phyloP scores from a whole-genome alignment of 2,888 invertebrate species.

The Euphydryas editha region DNA sequence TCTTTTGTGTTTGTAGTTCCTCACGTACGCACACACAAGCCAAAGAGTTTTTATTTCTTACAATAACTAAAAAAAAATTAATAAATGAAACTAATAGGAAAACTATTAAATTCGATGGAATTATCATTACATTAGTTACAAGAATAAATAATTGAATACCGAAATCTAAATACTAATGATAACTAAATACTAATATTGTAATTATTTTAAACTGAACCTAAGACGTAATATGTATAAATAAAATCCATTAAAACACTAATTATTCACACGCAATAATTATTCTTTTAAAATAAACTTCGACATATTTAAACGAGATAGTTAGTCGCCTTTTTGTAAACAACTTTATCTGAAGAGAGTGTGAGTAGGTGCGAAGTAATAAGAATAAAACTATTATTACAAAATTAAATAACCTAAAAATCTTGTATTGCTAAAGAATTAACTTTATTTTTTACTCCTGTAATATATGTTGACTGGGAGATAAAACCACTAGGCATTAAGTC shows the following conservation, averaged over 20 bases:
- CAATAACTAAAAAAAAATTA: not conserved
- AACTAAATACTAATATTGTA: not conserved
- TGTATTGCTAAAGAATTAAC: too few species aligned
- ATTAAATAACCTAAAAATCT: too few species aligned
- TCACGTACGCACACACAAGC: slow-evolving; percentile 19
- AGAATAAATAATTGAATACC: too few species aligned
- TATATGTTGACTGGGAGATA: too few species aligned
- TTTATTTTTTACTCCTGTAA: too few species aligned
- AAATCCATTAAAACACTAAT: slow-evolving; percentile 2
- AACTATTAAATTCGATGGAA: not conserved
- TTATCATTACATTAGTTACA: too few species aligned
- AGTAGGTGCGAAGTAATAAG: too few species aligned
- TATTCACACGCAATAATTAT: slow-evolving; percentile 2
- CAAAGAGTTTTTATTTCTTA: slow-evolving; percentile 8
- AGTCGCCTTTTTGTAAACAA: not conserved
- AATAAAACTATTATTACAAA: too few species aligned
- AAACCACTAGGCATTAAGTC: too few species aligned
- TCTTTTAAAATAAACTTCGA: not conserved
- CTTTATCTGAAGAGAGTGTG: too few species aligned
- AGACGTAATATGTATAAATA: not conserved
- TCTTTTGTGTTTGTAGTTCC: slow-evolving; percentile 13
- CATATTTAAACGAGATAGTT: not conserved
- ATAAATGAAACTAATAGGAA: not conserved
- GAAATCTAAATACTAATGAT: too few species aligned
- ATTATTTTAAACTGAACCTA: not conserved